These are phyloP conservation scores for Oncorhynchus gorbuscha DNA, from an alignment of 2,113 vertebrate species.

Conservation along the genomic window DNA sequence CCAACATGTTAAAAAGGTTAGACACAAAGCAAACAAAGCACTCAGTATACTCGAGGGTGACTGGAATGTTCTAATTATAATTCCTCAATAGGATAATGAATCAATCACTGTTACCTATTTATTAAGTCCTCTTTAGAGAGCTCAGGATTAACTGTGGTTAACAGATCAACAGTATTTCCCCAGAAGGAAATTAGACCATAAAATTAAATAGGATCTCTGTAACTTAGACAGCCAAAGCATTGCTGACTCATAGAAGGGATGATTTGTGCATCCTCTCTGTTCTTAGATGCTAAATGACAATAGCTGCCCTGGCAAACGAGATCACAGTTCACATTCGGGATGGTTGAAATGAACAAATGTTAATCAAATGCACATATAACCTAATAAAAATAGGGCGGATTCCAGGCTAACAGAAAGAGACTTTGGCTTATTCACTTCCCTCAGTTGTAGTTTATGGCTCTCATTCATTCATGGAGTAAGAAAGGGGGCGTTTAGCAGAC, in stretches of 20 bases:
- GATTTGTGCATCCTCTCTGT: not conserved
- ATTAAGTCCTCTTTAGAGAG: not conserved
- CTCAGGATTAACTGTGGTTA: not conserved
- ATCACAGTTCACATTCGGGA: not conserved
- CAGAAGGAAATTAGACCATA: no score
- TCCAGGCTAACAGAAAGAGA: slow-evolving; percentile 30
- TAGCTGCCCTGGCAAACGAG: not conserved
- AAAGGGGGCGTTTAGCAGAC: slow-evolving; percentile 29
- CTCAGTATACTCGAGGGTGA: not conserved
- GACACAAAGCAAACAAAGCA: not conserved
- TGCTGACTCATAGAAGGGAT: not conserved
- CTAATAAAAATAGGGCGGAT: not conserved
- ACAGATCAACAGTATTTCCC: not conserved
- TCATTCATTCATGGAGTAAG: slow-evolving; percentile 49
- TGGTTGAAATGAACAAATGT: not conserved
- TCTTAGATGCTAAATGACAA: not conserved
- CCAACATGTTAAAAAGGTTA: not conserved
- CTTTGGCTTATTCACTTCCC: slow-evolving; percentile 28
- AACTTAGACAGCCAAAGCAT: not conserved
- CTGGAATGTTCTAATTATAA: no score
- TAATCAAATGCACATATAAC: slow-evolving; percentile 6
- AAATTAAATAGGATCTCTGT: not conserved
- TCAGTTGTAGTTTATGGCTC: slow-evolving; percentile 44
- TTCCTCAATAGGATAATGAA: not conserved
- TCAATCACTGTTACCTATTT: not conserved